Evolutionary conservation across 92 coral and sea anemone genomes (phyloP), one percentile per base, ranked within the genome.

Genomic region (Pocillopora meandrina): DNA sequence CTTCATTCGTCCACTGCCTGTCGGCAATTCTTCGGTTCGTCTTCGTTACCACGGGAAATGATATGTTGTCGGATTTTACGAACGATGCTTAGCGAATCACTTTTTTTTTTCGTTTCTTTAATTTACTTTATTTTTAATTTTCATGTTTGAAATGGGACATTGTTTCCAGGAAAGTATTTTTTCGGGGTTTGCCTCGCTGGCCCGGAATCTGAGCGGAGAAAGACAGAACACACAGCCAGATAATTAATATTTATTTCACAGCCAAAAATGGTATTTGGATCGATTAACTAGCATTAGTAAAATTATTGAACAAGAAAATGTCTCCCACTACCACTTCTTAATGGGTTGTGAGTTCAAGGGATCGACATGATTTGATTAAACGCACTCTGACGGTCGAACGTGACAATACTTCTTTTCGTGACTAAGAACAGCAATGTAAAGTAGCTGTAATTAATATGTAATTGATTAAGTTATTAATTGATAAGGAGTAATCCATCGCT

Each of bases 1-100:
- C 85, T 17, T 52, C 8, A 9, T 49, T 70, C 9, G 31, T 9
- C 0, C 23, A 23, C 8, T 23, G 10, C 2, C 10, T 2, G 34
- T 65, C 83, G 71, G n/a, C 1, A 34, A 23, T 1, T 33, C 57
- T 20, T 80, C 84, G 84, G 69, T 36, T 34, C 52, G 23, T 35
- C 69, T 61, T 81, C 78, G 85, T 35, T 6, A 19, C 15, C 23
- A 61, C 69, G 52, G 0, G 10, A n/a, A 31, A 11, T 21, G 18
- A 11, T 35, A 49, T 33, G 52, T 8, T 17, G 14, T 11, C 62
- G 47, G 63, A 55, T 19, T 19, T 12, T 60, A 73, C 5, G 12
- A 4, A 14, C 56, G 14, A 15, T 19, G 14, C 58, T 16, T 31
- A 1, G 77, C 13, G 76, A 49, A 42, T 3, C 8, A 42, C 52